Evolutionary conservation across 1,140 invertebrate species (phyloP), one percentile per base, ranked within the genome.

Genomic region (Sycophaga agraensis): DNA sequence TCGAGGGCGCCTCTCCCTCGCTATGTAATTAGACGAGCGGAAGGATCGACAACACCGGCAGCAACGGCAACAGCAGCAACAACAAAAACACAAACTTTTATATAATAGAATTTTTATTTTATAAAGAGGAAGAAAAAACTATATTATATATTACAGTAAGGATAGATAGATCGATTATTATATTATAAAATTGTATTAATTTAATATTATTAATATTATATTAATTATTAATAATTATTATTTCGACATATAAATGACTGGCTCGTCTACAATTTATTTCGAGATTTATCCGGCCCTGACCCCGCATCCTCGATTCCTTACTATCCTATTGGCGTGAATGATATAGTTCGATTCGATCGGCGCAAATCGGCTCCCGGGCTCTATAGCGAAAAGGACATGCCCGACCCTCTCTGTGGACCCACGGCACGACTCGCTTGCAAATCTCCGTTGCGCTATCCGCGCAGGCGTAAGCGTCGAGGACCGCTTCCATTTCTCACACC

Each of bases 61-160:
- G 14, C 57, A 62, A 62, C 48, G 46, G 45, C 55, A 34, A 14
- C 57, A 63, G 16, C 9, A 5, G 16, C 28, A 54, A 39, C 39
- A 53, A 14, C 4, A 51, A 42, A 55, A 45, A 51, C 28, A 72
- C 4, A 70, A 64, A 67, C 69, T 67, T 73, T 73, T 74, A 70
- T 73, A 75, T 73, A 65, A 74, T 71, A 76, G 65, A 73, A 72
- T 70, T 68, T 75, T 73, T 76, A 74, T 77, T 76, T 78, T 78
- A 73, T 73, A 73, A 71, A 77, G 67, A 73, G 48, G 64, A 69
- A 64, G 70, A 71, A 66, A 70, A 65, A 76, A 70, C 65, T 74
- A 76, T 77, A 73, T 70, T 56, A 48, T 74, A 68, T 71, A 69
- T 59, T 19, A 49, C 35, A 57, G 67, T 74, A 74, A 66, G 67